These are phyloP conservation scores for Typhlomys cinereus DNA, from an alignment of 2,113 vertebrate genomes.

Conservation along the genomic window DNA sequence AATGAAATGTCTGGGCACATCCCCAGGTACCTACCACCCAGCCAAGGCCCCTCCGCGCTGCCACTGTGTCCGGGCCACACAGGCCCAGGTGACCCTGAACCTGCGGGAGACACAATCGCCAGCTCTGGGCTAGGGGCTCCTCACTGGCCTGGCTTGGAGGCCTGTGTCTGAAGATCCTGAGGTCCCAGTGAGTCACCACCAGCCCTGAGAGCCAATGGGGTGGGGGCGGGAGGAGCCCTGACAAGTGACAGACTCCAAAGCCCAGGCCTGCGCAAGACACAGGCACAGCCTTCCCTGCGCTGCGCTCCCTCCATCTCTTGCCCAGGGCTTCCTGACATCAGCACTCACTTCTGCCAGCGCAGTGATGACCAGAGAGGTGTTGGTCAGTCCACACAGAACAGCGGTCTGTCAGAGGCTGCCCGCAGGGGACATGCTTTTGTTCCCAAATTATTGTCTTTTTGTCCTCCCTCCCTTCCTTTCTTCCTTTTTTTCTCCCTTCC, in stretches of 20 bases:
- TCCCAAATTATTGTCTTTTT: not conserved
- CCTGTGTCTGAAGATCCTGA: not conserved
- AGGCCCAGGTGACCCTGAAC: not conserved
- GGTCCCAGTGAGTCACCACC: not conserved
- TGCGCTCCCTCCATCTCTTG: not conserved
- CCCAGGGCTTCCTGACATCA: not conserved
- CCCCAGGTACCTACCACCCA: not conserved
- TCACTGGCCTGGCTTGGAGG: not conserved
- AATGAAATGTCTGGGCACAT: not conserved
- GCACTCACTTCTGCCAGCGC: not conserved
- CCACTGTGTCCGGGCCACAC: not conserved
- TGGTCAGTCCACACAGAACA: not conserved
- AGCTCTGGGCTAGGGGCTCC: not conserved
- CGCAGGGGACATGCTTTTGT: accelerated
- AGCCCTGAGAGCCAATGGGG: not conserved
- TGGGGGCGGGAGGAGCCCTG: not conserved
- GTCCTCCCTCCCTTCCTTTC: accelerated
- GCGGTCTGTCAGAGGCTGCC: not conserved
- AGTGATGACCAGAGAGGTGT: not conserved
- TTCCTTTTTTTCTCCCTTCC: too few relatives aligned
- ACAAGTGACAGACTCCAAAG: too few relatives aligned
- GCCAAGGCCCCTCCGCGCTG: not conserved
- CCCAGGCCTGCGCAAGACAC: too few relatives aligned
- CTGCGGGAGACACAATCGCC: not conserved
- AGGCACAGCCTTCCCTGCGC: not conserved